Percentiles rank a stretch among this genome's conserved stretches.
Evolutionary conservation across 1,140 invertebrate genomes (phyloP).

Genomic region (Drosophila obscura): DNA sequence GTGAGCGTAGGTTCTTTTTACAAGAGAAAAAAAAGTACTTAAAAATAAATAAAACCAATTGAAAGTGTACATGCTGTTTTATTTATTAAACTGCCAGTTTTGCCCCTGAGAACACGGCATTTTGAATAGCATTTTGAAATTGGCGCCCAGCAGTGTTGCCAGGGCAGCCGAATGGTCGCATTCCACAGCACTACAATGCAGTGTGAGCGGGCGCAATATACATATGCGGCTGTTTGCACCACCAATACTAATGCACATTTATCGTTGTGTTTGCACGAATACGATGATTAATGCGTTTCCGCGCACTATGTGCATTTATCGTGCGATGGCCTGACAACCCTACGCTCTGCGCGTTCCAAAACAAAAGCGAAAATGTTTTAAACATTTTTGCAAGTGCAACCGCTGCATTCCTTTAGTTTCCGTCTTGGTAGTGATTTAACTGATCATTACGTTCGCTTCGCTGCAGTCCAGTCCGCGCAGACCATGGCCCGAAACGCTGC

Average conservation of each 20-base stretch:
- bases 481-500: slow-evolving; percentile 51
- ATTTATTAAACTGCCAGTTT: background rate
- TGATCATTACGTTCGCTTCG: slow-evolving; percentile 5
- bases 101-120: too few species aligned
- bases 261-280: too few species aligned
- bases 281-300: too few species aligned
- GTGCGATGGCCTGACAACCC: too few species aligned
- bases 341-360: background rate
- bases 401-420: slow-evolving; percentile 52
- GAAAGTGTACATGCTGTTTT: slow-evolving; percentile 32
- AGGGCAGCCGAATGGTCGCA: too few species aligned
- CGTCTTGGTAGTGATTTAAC: slow-evolving; percentile 6
- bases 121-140: too few species aligned
- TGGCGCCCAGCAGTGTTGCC: too few species aligned
- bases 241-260: too few species aligned
- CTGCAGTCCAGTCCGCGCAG: background rate
- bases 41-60: slow-evolving; percentile 71
- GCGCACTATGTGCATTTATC: too few species aligned
- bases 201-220: too few species aligned
- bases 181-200: too few species aligned
- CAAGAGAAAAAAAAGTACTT: slow-evolving; percentile 71
- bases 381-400: slow-evolving; percentile 4
- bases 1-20: slow-evolving; percentile 74
- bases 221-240: too few species aligned
- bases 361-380: slow-evolving; percentile 31